Base-by-base conservation (phyloP, 2,888 invertebrate species). In the Temnothorax ravouxi region DNA sequence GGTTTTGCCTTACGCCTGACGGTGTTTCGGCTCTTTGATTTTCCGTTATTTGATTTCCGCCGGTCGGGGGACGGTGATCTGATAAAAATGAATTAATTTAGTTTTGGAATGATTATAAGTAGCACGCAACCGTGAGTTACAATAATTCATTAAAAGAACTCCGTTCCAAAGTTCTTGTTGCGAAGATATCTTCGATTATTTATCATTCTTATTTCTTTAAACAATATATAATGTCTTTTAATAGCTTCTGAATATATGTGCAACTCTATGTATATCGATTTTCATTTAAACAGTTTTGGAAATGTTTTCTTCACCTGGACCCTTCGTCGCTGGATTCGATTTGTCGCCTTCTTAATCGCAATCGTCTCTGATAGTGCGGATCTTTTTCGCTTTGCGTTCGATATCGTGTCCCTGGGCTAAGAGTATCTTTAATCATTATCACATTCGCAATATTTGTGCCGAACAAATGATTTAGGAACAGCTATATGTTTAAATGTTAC, bases 301-400 rank as follows among this genome's bases (percentile, higher is more conserved):
- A 34, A 6, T 52, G 25, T 56, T n/a, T 41, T 79, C n/a, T 76
- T 47, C 81, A 94, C 94, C 94, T 94, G 1, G 94, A 94, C 54
- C 93, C 92, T 81, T 96, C 96, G 67, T 95, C 95, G 86, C 95
- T 95, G 4, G 94, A 93, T 85, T 95, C 95, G 11, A 93, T 91
- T 72, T 95, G 95, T 84, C 97, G 96, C 88, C 96, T 96, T 93
- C 97, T 96, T 92, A 96, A 96, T 25, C 97, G 95, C 79, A 97
- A 95, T 94, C 97, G 97, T 86, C 97, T 95, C 85, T 97, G 96
- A 91, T 98, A 98, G 93, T 97, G 97, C 0, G 98, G 98, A 95
- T 98, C 98, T 92, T 98, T 97, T 94, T 98, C 98, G 92, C 98
- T 98, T 95, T 98, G 98, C 93, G 98, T 98, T 84, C 98, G 96